A percentile compares a stretch with the other conserved stretches of the same genome.
Evolutionary conservation across 2,797 vertebrate genomes (phyloP).

Genomic region (Arrhamphus sclerolepis): DNA sequence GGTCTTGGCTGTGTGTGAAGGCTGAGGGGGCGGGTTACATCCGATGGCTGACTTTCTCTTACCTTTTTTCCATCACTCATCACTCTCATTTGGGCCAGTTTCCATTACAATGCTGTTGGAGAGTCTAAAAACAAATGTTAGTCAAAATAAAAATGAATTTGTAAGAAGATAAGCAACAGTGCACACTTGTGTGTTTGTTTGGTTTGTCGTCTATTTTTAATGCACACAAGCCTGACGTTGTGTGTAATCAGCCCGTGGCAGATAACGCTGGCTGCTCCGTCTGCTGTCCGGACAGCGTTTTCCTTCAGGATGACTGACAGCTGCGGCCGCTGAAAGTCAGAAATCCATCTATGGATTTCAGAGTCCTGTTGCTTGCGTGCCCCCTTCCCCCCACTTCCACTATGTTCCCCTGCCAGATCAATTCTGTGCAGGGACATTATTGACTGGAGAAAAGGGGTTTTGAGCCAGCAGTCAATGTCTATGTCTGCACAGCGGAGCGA

Average conservation of each 20-base stretch:
- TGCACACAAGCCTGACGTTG: constrained; percentile 25
- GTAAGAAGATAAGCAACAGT: background rate
- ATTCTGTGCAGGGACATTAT: constrained; percentile 75
- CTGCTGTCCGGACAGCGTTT: constrained; percentile 31
- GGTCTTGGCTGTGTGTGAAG: too few relatives aligned
- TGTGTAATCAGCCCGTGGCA: constrained; percentile 37
- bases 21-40: constrained; percentile 26
- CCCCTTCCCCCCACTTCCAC: constrained; percentile 42
- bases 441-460: constrained; percentile 77
- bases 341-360: constrained; percentile 75
- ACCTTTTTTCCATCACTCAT: constrained; percentile 56
- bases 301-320: constrained; percentile 53
- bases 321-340: constrained; percentile 34
- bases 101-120: constrained; percentile 21
- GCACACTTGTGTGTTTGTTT: background rate
- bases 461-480: constrained; percentile 76
- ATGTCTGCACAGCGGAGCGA: constrained; percentile 49
- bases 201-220: constrained; percentile 7
- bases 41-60: constrained; percentile 37
- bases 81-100: constrained; percentile 36
- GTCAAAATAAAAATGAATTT: constrained; percentile 5
- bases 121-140: constrained; percentile 6
- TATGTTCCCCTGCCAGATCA: constrained; percentile 70
- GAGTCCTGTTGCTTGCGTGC: constrained; percentile 55
- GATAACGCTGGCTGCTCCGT: constrained; percentile 41